These are phyloP conservation scores for Orycteropus afer DNA, from an alignment of 2,113 vertebrate species.

Conservation along the genomic window DNA sequence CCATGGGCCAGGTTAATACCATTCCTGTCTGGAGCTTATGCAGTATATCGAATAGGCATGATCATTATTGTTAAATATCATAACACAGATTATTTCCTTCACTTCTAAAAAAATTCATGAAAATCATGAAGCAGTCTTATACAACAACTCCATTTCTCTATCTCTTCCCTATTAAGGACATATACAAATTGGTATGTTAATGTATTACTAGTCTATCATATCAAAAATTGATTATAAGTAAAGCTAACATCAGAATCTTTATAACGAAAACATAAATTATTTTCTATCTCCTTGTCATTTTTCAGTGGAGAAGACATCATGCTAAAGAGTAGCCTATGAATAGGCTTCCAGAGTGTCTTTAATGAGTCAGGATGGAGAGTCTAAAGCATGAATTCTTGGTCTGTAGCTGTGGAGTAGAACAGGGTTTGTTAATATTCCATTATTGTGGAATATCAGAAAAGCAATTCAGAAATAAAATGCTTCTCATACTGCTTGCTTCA, in stretches of 20 bases:
- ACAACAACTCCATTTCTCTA: background rate
- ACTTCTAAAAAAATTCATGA: background rate
- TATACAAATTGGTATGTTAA: background rate
- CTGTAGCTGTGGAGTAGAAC: background rate
- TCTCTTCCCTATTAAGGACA: background rate
- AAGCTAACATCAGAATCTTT: constrained; percentile 16
- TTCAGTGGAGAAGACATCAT: background rate
- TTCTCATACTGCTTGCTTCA: background rate
- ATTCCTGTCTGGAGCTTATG: background rate
- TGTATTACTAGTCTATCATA: background rate
- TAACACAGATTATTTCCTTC: background rate
- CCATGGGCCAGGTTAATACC: background rate
- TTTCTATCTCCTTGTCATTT: background rate
- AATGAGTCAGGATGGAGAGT: background rate
- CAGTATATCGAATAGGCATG: background rate
- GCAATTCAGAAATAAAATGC: background rate
- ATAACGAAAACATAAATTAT: background rate
- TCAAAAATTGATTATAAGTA: background rate
- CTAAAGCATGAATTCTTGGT: too few relatives aligned
- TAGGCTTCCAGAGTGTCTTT: too few relatives aligned
- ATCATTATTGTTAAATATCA: constrained; percentile 4
- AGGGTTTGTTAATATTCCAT: too few relatives aligned
- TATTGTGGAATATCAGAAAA: background rate
- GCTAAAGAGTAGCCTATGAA: background rate
- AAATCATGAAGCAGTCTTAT: background rate